A percentile compares a stretch with the other conserved stretches of the same genome.
Evolutionary conservation across 2,888 invertebrate species (phyloP).

Genomic region (Saturnia pavonia): DNA sequence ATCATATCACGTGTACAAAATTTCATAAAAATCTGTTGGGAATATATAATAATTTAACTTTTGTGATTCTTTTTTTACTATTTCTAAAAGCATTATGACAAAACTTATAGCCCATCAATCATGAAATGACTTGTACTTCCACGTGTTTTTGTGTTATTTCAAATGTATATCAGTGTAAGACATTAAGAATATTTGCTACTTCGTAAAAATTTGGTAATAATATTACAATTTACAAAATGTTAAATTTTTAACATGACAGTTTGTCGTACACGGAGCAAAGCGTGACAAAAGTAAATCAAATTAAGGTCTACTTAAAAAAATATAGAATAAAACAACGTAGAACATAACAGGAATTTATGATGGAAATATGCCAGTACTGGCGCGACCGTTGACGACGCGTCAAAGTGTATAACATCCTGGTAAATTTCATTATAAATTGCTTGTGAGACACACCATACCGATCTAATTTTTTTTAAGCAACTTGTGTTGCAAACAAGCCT

Average conservation of each 20-base stretch:
- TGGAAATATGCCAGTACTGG: background rate
- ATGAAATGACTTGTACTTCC: too few relatives aligned
- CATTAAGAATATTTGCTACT: background rate
- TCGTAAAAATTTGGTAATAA: background rate
- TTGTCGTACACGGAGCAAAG: background rate
- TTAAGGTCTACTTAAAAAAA: background rate
- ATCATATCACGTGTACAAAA: too few relatives aligned
- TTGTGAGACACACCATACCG: background rate
- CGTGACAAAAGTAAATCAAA: background rate
- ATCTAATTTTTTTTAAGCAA: too few relatives aligned
- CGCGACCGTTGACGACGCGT: background rate
- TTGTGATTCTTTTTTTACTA: too few relatives aligned
- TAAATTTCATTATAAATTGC: background rate
- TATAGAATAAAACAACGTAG: background rate
- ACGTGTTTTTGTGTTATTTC: background rate
- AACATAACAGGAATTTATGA: background rate
- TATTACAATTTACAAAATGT: background rate
- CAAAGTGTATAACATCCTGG: background rate
- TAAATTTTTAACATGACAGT: background rate
- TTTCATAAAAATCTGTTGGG: too few relatives aligned
- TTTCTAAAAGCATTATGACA: too few relatives aligned
- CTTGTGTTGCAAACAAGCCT: too few relatives aligned
- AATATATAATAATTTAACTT: too few relatives aligned
- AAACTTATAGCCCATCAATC: too few relatives aligned
- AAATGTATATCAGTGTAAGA: background rate